phyloP scores from a whole-genome alignment of 2,113 vertebrate species.

The Phylloscopus trochiloides region DNA sequence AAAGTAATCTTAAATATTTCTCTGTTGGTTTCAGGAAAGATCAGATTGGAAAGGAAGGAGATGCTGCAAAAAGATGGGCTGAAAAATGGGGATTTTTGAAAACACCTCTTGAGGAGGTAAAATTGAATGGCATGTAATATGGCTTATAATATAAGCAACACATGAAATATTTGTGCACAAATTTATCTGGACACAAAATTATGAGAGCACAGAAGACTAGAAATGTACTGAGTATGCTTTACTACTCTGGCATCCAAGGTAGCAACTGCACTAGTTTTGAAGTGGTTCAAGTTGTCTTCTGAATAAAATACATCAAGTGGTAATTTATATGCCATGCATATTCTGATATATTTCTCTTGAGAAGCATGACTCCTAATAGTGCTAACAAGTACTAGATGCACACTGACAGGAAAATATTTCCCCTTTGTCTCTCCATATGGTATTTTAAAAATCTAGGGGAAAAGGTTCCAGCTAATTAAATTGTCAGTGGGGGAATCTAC shows the following conservation, averaged over 20 bases:
- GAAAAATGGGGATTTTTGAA: slow-evolving; percentile 77
- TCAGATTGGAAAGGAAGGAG: slow-evolving; percentile 36
- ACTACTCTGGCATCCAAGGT: neutral
- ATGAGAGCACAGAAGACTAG: neutral
- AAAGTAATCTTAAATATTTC: neutral
- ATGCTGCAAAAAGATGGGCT: slow-evolving; percentile 68
- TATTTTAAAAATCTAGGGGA: slow-evolving; percentile 19
- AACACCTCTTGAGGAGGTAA: slow-evolving; percentile 71
- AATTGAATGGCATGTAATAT: neutral
- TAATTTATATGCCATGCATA: slow-evolving; percentile 19
- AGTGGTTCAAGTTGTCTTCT: neutral
- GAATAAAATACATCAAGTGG: neutral
- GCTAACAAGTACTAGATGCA: slow-evolving; percentile 52
- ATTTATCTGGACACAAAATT: neutral
- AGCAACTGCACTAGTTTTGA: neutral
- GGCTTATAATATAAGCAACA: neutral
- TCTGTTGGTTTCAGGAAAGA: slow-evolving; percentile 66
- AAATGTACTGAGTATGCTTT: neutral
- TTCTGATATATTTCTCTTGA: slow-evolving; percentile 16
- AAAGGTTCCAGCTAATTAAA: slow-evolving; percentile 49
- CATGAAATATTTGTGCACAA: neutral
- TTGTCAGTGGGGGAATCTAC: slow-evolving; percentile 10
- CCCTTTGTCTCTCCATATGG: slow-evolving; percentile 59
- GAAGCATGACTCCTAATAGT: neutral
- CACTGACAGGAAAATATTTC: slow-evolving; percentile 58